Conservation (phyloP, 37 sponge, comb jelly and placozoan species). For the Eunapius fragilis region DNA sequence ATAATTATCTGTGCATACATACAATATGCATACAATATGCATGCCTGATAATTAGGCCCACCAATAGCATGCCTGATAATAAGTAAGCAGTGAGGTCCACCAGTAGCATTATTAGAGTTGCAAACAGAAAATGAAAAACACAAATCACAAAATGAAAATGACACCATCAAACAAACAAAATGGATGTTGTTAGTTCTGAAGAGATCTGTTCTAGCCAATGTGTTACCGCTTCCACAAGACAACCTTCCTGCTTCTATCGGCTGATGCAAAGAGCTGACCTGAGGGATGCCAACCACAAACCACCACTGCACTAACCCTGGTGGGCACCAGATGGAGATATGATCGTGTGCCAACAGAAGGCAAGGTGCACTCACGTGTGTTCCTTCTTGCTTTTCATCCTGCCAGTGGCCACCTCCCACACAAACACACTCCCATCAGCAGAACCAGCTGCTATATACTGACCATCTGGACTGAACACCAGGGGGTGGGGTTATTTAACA, state of each 20-base stretch:
- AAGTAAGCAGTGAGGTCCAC: no score
- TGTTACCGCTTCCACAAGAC: slow-evolving; percentile 71
- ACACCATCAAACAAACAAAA: no score
- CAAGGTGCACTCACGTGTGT: slow-evolving; percentile 51
- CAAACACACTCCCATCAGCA: slow-evolving; percentile 82
- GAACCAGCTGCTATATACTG: slow-evolving; percentile 93
- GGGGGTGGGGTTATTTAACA: no score
- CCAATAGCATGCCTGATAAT: no score
- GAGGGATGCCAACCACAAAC: slow-evolving; percentile 89
- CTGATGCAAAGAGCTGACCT: slow-evolving; percentile 77
- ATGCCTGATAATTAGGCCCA: no score
- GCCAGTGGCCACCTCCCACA: slow-evolving; percentile 76
- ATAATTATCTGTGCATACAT: no score
- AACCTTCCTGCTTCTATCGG: slow-evolving; percentile 78
- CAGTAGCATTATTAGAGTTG: no score
- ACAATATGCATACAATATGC: no score
- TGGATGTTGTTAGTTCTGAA: not conserved
- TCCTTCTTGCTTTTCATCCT: slow-evolving; percentile 57
- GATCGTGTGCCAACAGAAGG: not conserved
- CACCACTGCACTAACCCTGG: slow-evolving; percentile 65
- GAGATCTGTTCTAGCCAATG: not conserved
- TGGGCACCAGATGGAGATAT: not conserved
- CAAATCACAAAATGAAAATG: no score
- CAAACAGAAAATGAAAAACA: no score
- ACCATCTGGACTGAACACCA: slow-evolving; percentile 84